Evolutionary conservation across 2,113 vertebrate species (phyloP).

Genomic region (Alosa alosa): DNA sequence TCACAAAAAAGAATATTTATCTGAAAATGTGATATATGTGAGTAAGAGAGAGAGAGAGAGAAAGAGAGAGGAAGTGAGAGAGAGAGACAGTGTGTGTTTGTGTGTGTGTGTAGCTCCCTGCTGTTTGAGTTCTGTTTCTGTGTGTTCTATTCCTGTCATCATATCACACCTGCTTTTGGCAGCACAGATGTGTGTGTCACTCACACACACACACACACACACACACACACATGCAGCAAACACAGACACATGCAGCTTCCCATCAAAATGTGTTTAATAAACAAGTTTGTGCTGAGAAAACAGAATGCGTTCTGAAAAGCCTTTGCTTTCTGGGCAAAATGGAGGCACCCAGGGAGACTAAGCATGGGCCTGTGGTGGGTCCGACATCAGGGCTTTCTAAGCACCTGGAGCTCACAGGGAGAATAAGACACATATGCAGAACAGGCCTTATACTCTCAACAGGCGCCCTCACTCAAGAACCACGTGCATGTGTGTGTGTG

Average conservation of each 20-base stretch:
- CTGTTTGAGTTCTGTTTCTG: constrained; percentile 32
- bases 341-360: background rate
- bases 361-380: background rate
- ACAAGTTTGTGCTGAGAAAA: background rate
- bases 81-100: background rate
- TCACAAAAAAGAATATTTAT: background rate
- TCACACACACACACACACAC: background rate
- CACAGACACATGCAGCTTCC: background rate
- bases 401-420: background rate
- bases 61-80: too few species aligned
- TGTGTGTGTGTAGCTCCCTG: constrained; percentile 28
- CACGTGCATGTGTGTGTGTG: background rate
- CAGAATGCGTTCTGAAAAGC: background rate
- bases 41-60: too few species aligned
- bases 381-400: background rate
- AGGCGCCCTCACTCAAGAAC: background rate
- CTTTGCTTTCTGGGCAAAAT: background rate
- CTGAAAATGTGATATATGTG: background rate
- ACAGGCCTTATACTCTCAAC: background rate
- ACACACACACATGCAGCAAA: background rate
- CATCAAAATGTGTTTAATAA: background rate
- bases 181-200: constrained; percentile 35
- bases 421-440: background rate
- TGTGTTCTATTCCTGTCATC: constrained; percentile 43
- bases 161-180: constrained; percentile 38